A percentile compares a stretch with the other conserved stretches of the same genome.
Evolutionary conservation across 2,888 invertebrate species (phyloP).

Genomic region (Acanthosoma haemorrhoidale): DNA sequence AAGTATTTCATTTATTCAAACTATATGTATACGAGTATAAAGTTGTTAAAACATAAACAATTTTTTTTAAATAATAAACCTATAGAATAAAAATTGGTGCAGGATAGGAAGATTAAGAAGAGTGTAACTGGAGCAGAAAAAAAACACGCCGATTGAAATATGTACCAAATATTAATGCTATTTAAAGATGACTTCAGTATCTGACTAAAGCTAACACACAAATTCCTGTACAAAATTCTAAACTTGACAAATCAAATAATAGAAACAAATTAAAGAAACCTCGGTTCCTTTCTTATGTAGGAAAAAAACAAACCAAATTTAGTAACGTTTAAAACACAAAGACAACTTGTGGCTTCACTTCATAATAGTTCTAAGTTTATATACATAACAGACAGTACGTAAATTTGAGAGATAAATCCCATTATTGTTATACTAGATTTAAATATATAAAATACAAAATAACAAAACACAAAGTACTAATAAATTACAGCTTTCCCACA

Average conservation of each 20-base stretch:
- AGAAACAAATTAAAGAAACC: not conserved
- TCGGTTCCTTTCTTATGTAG: not conserved
- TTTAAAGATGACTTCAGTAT: not conserved
- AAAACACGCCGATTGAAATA: no score
- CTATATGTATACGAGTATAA: no score
- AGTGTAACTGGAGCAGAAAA: no score
- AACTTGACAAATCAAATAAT: not conserved
- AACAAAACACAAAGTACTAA: not conserved
- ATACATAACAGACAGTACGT: not conserved
- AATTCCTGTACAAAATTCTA: not conserved
- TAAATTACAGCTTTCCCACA: not conserved
- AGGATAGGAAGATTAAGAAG: not conserved
- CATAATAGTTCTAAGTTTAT: not conserved
- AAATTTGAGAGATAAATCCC: not conserved
- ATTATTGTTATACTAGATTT: not conserved
- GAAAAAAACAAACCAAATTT: no score
- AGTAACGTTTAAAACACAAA: not conserved
- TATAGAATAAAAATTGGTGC: not conserved
- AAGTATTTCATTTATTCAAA: not conserved
- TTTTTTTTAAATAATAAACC: not conserved
- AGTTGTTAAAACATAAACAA: not conserved
- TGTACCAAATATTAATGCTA: not conserved
- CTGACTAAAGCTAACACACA: not conserved
- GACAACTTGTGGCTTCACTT: not conserved
- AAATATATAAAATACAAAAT: not conserved